phyloP scores from a whole-genome alignment of 1,140 invertebrate genomes.

The Atta cephalotes region DNA sequence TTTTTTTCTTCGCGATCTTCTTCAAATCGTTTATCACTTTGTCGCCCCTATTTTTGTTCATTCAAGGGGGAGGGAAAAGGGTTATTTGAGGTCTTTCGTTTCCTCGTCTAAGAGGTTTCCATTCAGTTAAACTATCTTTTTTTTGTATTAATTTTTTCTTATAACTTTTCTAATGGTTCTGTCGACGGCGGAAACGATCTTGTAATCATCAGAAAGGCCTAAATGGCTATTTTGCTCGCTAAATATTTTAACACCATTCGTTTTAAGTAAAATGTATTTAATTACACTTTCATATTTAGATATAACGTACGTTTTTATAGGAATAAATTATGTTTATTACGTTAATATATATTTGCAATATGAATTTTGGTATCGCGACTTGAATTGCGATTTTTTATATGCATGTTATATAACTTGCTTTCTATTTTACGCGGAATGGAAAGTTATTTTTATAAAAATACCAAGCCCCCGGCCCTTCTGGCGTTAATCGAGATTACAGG shows the following conservation, averaged over 20 bases:
- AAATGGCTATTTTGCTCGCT: slow-evolving; percentile 11
- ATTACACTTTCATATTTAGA: neutral
- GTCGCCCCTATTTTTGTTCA: slow-evolving; percentile 68
- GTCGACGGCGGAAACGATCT: slow-evolving; percentile 33
- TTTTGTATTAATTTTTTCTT: neutral
- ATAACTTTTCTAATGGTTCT: slow-evolving; percentile 26
- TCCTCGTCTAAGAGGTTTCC: slow-evolving; percentile 30
- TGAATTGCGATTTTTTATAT: neutral
- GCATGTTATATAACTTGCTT: neutral
- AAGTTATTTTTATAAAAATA: slow-evolving; percentile 15
- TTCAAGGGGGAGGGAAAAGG: slow-evolving; percentile 72
- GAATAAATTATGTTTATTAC: neutral
- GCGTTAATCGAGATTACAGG: slow-evolving; percentile 47
- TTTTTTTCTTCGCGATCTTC: slow-evolving; percentile 56
- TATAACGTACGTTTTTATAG: slow-evolving; percentile 2
- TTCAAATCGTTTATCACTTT: slow-evolving; percentile 67
- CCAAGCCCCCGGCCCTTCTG: slow-evolving; percentile 13
- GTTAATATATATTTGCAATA: neutral
- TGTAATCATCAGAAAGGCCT: slow-evolving; percentile 46
- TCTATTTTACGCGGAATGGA: neutral
- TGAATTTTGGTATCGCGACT: neutral
- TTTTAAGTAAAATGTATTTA: neutral
- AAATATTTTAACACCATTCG: neutral
- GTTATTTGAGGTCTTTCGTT: slow-evolving; percentile 70
- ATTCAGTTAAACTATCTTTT: slow-evolving; percentile 24